Evolutionary conservation across 2,113 vertebrate genomes (phyloP), one percentile per base, ranked within the genome.

Genomic region (Crotalus horridus): DNA sequence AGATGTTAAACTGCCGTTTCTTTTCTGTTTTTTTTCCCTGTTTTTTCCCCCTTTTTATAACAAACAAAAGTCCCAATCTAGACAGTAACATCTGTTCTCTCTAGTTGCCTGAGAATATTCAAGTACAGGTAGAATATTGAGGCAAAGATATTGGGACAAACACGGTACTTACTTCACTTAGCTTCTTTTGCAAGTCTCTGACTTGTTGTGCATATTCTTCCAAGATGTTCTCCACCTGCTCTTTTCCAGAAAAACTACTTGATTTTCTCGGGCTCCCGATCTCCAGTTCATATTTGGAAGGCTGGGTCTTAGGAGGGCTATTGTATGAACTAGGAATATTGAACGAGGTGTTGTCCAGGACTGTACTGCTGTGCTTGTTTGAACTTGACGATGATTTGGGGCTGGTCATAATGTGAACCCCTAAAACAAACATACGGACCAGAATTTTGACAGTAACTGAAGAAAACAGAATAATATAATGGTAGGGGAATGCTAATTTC

Each of bases 201-300:
- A 96, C 92, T 94, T 97, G 97, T 87, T 96, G 96, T 0, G 93
- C 96, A 95, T 96, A 96, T 55, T 97, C 96, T 94, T 98, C 96
- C 85, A 97, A 53, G 92, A 96, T 15, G 43, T 93, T 96, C 92
- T 97, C 96, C 1, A 96, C 15, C 1, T 93, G 95, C n/a, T 97
- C 94, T 29, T 96, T 97, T 92, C 93, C 95, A 91, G 94, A 86
- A 69, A 88, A 95, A n/a, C 58, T 88, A 87, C 29, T 20, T 29
- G 2, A 23, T 94, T 95, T 94, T 64, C 94, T 94, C 24, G 88
- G 85, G 39, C 54, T 90, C 51, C 94, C 94, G 87, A 94, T 69
- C 53, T 95, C 95, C 88, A 91, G 69, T 94, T 97, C 94, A 86
- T 90, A 94, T 92, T 94, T 97, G 89, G 96, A 94, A 90, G 91